Percentiles rank a stretch among this genome's conserved stretches.
These are phyloP conservation scores for Isotomurus palustris DNA, from an alignment of 2,888 invertebrate genomes.

Conservation along the genomic window DNA sequence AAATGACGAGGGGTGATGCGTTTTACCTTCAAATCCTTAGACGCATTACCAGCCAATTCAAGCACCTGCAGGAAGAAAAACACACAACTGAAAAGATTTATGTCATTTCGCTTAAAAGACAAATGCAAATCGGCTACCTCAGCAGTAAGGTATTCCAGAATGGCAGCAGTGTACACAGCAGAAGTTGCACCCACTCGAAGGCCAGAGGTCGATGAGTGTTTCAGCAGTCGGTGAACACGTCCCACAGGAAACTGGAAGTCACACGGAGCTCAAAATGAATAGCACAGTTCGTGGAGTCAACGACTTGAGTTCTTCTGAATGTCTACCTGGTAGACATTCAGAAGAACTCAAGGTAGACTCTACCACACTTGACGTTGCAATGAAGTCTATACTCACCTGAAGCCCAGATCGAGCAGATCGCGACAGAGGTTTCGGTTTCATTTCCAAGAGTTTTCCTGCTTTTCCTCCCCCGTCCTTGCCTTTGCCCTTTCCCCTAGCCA, in stretches of 20 bases:
- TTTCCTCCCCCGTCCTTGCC: conserved; percentile 99
- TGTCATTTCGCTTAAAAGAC: too few species aligned
- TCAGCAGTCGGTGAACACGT: conserved; percentile 97
- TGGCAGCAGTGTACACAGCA: conserved; percentile 98
- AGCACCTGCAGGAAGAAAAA: conserved; percentile 69
- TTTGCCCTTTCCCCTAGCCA: too few species aligned
- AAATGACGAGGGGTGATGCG: conserved; percentile 99
- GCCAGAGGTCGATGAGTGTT: conserved; percentile 98
- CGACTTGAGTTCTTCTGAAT: too few species aligned
- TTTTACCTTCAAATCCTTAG: conserved; percentile 99
- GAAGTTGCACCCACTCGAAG: conserved; percentile 99
- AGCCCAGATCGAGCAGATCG: conserved; percentile 97
- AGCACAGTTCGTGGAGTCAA: too few species aligned
- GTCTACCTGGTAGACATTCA: too few species aligned
- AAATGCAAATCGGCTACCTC: conserved; percentile 78
- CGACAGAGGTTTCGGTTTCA: conserved; percentile 98
- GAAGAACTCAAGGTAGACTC: too few species aligned
- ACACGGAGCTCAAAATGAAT: conserved; percentile 20
- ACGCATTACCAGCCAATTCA: conserved; percentile 99
- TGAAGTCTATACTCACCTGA: conserved; percentile 83
- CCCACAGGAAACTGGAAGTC: conserved; percentile 89
- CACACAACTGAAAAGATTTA: too few species aligned
- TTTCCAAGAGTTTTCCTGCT: conserved; percentile 99
- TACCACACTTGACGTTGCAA: conserved; percentile 7
- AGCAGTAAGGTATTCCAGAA: conserved; percentile 98